Percentiles rank a stretch among this genome's conserved stretches.
phyloP scores from a whole-genome alignment of 2,113 vertebrate genomes.

The Polypterus senegalus region DNA sequence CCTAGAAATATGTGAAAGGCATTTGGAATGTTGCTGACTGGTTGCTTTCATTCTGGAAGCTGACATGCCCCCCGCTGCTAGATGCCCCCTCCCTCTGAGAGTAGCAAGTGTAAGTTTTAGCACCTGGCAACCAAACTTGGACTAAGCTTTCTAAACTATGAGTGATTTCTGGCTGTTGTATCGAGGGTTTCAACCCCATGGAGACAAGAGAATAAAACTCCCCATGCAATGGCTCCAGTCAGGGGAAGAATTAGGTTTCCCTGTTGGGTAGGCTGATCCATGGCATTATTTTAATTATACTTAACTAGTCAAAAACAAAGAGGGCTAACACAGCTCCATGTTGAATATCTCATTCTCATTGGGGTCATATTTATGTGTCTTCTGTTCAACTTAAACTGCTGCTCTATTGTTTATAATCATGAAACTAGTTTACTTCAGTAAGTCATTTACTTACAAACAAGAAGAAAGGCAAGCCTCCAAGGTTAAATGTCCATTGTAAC shows the following conservation, averaged over 20 bases:
- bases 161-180: constrained; percentile 41
- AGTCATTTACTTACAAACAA: too few species aligned
- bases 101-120: constrained; percentile 48
- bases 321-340: constrained; percentile 45
- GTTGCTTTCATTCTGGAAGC: constrained; percentile 28
- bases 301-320: constrained; percentile 55
- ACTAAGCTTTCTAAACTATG: constrained; percentile 45
- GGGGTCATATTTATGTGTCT: constrained; percentile 35
- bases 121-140: constrained; percentile 55
- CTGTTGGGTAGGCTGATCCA: constrained; percentile 44
- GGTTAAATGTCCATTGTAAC: too few species aligned
- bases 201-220: constrained; percentile 45
- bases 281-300: constrained; percentile 59
- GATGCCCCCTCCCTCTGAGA: constrained; percentile 31
- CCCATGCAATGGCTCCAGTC: constrained; percentile 64
- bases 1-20: constrained; percentile 16
- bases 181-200: constrained; percentile 44
- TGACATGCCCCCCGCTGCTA: constrained; percentile 28
- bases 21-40: constrained; percentile 41
- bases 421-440: too few species aligned
- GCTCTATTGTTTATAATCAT: too few species aligned
- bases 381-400: background rate
- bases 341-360: constrained; percentile 49
- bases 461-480: too few species aligned
- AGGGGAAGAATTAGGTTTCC: constrained; percentile 50